These are phyloP conservation scores for Aphaenogaster ashmeadi DNA, from an alignment of 1,140 invertebrate genomes.

Conservation along the genomic window DNA sequence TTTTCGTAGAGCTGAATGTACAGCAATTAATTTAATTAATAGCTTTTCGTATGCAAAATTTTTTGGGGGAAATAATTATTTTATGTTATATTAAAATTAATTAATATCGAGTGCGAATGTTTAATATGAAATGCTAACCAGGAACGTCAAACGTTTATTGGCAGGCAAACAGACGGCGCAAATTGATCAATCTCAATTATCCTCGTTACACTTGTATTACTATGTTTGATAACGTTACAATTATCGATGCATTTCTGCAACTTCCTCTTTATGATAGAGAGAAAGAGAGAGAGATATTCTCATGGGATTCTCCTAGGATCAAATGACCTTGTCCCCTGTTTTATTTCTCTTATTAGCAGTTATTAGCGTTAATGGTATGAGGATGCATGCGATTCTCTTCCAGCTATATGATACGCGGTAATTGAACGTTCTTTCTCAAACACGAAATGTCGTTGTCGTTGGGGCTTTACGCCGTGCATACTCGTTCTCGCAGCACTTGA, in stretches of 20 bases:
- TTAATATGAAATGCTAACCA: not conserved
- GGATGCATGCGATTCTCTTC: not conserved
- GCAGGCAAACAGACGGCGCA: not conserved
- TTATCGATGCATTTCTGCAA: not conserved
- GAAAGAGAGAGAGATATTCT: not conserved
- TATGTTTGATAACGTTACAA: not conserved
- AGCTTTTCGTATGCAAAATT: not conserved
- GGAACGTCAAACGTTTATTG: conserved; percentile 13
- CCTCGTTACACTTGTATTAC: not conserved
- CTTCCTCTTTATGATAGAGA: not conserved
- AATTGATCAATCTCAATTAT: conserved; percentile 34
- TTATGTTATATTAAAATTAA: not conserved
- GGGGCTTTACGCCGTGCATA: not conserved
- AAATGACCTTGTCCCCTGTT: not conserved
- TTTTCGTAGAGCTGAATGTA: not conserved
- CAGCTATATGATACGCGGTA: conserved; percentile 1
- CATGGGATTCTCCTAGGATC: not conserved
- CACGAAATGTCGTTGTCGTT: conserved; percentile 8
- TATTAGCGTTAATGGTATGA: not conserved
- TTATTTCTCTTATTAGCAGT: not conserved
- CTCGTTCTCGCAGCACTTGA: conserved; percentile 41
- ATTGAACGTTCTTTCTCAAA: conserved; percentile 30
- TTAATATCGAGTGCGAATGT: conserved; percentile 1
- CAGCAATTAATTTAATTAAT: conserved; percentile 3
- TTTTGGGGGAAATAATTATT: conserved; percentile 1